Evolutionary conservation across 2,888 invertebrate species (phyloP).

Genomic region (Volucella inflata): DNA sequence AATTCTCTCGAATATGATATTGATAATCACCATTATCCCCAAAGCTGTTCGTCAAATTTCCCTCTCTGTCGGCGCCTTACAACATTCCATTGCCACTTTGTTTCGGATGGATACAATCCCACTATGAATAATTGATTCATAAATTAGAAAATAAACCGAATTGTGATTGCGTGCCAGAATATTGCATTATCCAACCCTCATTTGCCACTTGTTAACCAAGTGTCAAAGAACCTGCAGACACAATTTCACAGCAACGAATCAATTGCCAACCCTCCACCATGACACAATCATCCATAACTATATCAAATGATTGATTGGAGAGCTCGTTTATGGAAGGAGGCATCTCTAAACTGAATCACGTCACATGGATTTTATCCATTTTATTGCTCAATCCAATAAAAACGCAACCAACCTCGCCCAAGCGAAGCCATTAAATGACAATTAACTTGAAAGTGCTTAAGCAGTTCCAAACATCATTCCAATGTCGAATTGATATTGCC

Average conservation of each 20-base stretch:
- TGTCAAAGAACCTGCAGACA: constrained; percentile 32
- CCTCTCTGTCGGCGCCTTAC: too few relatives aligned
- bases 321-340: constrained; percentile 30
- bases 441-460: constrained; percentile 38
- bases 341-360: constrained; percentile 28
- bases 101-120: too few relatives aligned
- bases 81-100: too few relatives aligned
- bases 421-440: constrained; percentile 40
- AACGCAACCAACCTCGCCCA: not conserved
- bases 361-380: constrained; percentile 18
- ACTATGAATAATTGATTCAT: too few relatives aligned
- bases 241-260: constrained; percentile 13
- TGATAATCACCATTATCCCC: too few relatives aligned
- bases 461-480: constrained; percentile 38
- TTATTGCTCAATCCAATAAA: constrained; percentile 53
- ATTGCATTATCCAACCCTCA: constrained; percentile 17
- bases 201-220: constrained; percentile 23
- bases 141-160: not conserved
- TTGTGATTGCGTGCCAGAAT: not conserved
- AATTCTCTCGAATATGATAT: too few relatives aligned
- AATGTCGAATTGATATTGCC: constrained; percentile 38
- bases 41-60: too few relatives aligned
- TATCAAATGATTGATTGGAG: constrained; percentile 50
- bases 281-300: constrained; percentile 8
- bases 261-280: not conserved